Evolutionary conservation across 2,797 vertebrate species (phyloP).

Genomic region (Rhynchotus rufescens): DNA sequence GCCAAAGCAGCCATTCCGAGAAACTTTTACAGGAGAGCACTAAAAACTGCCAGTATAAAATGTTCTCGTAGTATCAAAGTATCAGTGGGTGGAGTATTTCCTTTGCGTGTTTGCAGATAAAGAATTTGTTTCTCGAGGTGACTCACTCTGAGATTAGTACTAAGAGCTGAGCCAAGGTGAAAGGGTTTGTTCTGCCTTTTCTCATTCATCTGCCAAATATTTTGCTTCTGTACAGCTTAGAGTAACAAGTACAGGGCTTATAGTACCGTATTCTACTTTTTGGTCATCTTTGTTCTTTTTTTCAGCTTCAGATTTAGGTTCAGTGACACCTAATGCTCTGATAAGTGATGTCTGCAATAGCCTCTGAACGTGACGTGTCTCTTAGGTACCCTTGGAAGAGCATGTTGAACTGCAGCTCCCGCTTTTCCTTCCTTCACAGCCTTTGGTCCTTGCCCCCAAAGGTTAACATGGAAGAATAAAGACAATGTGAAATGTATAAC

Average conservation of each 20-base stretch:
- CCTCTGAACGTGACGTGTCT: constrained; percentile 37
- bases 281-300: neutral
- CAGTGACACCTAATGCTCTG: constrained; percentile 12
- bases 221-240: neutral
- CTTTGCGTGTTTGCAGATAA: neutral
- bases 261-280: neutral
- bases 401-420: constrained; percentile 23
- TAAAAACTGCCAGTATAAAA: neutral
- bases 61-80: neutral
- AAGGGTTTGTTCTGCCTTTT: constrained; percentile 1
- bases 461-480: constrained; percentile 43
- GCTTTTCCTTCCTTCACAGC: constrained; percentile 12
- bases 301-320: no score
- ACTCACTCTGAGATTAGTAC: neutral
- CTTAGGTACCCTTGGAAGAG: constrained; percentile 38
- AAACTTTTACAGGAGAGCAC: neutral
- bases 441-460: neutral
- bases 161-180: neutral
- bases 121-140: neutral
- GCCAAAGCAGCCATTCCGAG: neutral
- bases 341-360: constrained; percentile 47
- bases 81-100: constrained; percentile 54
- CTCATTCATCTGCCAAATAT: neutral
- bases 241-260: neutral
- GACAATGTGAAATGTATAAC: constrained; percentile 20